Percentiles rank a stretch among this genome's conserved stretches.
These are phyloP conservation scores for Centropus bengalensis DNA, from an alignment of 2,113 vertebrate species.

Conservation along the genomic window DNA sequence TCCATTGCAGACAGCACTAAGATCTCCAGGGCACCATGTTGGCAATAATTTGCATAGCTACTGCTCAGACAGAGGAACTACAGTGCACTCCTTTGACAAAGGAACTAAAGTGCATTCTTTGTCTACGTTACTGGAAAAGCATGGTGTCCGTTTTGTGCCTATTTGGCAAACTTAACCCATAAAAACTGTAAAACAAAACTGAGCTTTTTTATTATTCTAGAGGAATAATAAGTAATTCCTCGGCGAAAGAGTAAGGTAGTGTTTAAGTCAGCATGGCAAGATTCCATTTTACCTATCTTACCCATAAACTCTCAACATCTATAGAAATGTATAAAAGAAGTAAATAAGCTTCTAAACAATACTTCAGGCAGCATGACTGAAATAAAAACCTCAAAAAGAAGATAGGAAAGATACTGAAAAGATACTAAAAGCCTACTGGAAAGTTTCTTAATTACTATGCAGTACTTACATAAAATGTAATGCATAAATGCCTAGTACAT, in stretches of 20 bases:
- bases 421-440: neutral
- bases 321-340: neutral
- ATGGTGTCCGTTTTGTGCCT: neutral
- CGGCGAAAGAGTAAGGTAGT: neutral
- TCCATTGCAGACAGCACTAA: neutral
- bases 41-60: neutral
- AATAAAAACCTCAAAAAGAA: neutral
- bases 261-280: neutral
- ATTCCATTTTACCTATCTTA: neutral
- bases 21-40: neutral
- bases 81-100: rapidly evolving
- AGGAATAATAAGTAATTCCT: neutral
- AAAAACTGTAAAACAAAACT: neutral
- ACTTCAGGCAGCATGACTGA: neutral
- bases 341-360: neutral
- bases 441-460: neutral
- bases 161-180: neutral
- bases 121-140: neutral
- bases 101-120: neutral
- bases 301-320: neutral
- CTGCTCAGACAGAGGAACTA: neutral
- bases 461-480: neutral
- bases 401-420: neutral
- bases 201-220: neutral
- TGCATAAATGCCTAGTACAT: neutral